A percentile compares a stretch with the other conserved stretches of the same genome.
Conservation (phyloP, 2,888 invertebrate genomes). For the Drosophila anceps region DNA sequence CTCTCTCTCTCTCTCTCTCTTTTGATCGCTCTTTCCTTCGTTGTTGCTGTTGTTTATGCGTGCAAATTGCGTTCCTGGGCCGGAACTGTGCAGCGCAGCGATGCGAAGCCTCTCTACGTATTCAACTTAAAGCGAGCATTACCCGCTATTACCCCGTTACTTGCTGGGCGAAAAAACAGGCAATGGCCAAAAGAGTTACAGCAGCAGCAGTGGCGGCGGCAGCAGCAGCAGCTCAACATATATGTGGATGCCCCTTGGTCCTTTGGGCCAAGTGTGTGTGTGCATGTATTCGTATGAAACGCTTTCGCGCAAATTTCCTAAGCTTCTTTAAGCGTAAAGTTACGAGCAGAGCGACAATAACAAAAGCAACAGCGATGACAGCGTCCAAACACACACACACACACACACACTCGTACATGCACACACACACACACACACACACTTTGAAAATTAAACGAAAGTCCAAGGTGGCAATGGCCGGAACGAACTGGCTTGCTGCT, state of each 20-base stretch:
- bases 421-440: conserved; percentile 39
- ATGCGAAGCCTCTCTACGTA: conserved; percentile 37
- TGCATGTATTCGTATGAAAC: conserved; percentile 26
- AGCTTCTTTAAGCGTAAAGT: conserved; percentile 69
- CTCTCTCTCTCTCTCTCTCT: background rate
- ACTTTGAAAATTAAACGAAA: conserved; percentile 58
- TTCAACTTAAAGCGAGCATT: conserved; percentile 74
- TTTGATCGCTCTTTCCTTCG: background rate
- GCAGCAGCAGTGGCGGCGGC: background rate
- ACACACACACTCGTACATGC: conserved; percentile 21
- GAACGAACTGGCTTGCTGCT: conserved; percentile 27
- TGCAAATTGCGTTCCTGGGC: conserved; percentile 68
- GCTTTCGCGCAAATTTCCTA: conserved; percentile 66
- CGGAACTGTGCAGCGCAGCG: conserved; percentile 48
- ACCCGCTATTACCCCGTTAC: conserved; percentile 78
- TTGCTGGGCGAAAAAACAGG: conserved; percentile 50
- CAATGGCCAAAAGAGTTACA: conserved; percentile 54
- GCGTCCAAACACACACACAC: conserved; percentile 14
- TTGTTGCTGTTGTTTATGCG: conserved; percentile 62
- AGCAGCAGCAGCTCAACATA: conserved; percentile 3
- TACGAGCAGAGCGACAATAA: conserved; percentile 58
- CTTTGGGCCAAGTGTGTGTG: conserved; percentile 2
- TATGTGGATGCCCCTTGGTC: conserved; percentile 10
- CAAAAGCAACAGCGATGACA: conserved; percentile 56
- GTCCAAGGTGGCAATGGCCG: conserved; percentile 59